Evolutionary conservation across 2,888 invertebrate genomes (phyloP).

Genomic region (Cancer borealis): DNA sequence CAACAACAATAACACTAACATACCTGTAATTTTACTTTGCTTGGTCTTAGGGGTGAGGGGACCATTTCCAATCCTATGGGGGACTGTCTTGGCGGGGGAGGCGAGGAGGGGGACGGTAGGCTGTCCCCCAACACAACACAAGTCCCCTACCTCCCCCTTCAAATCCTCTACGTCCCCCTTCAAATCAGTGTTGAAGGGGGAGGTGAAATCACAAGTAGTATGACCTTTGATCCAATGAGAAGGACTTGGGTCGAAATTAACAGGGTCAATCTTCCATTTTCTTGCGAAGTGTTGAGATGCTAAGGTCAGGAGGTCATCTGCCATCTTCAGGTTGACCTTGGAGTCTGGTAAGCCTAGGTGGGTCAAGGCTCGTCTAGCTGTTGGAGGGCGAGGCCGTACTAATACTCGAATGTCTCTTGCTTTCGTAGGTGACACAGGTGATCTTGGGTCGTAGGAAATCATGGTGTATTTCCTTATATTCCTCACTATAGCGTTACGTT

Average conservation of each 20-base stretch:
- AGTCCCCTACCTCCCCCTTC: background rate
- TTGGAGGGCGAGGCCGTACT: background rate
- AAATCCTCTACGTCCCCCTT: background rate
- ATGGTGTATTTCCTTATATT: background rate
- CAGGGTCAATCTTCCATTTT: constrained; percentile 68
- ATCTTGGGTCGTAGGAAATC: background rate
- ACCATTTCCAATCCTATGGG: background rate
- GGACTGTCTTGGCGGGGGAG: background rate
- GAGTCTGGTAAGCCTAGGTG: constrained; percentile 62
- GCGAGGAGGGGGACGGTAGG: background rate
- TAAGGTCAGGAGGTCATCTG: constrained; percentile 60
- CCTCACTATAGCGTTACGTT: no score
- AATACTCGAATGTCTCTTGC: background rate
- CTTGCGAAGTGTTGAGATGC: constrained; percentile 54
- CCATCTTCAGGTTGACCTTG: constrained; percentile 67
- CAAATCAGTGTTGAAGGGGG: background rate
- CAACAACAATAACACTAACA: background rate
- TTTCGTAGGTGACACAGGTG: background rate
- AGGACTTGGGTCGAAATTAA: constrained; percentile 16
- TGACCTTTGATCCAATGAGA: background rate
- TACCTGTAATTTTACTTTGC: background rate
- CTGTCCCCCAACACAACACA: background rate
- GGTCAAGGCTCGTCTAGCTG: constrained; percentile 61
- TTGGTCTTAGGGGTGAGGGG: background rate
- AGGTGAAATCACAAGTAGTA: no score